phyloP scores from a whole-genome alignment of 1,140 invertebrate genomes.

The Drosophila paulistorum region DNA sequence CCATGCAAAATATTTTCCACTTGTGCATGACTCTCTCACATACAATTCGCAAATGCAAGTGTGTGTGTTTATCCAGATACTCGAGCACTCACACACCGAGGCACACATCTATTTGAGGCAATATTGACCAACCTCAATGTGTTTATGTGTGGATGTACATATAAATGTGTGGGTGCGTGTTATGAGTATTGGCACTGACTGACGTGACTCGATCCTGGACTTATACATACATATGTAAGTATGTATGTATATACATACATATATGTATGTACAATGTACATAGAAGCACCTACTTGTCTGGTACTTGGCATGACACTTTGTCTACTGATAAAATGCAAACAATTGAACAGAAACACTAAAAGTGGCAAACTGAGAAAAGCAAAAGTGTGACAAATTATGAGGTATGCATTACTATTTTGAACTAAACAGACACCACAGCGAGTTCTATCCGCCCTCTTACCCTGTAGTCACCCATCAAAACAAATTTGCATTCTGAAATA shows the following conservation, averaged over 20 bases:
- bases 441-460: background rate
- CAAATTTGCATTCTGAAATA: too few relatives aligned
- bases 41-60: background rate
- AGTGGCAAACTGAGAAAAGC: conserved; percentile 45
- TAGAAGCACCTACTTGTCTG: conserved; percentile 39
- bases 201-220: conserved; percentile 29
- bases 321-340: conserved; percentile 70
- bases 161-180: conserved; percentile 11
- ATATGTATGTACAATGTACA: too few relatives aligned
- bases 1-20: conserved; percentile 16
- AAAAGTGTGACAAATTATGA: conserved; percentile 63
- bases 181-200: background rate
- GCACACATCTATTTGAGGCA: conserved; percentile 11
- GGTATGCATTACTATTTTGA: conserved; percentile 35
- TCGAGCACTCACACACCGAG: background rate
- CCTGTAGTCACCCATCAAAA: background rate
- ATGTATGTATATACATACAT: too few relatives aligned
- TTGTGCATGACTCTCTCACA: conserved; percentile 2
- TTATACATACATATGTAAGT: background rate
- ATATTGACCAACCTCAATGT: conserved; percentile 52
- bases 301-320: conserved; percentile 70
- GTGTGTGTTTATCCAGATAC: background rate
- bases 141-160: background rate
- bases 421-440: background rate
- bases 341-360: conserved; percentile 48